Percentiles rank a stretch among this genome's conserved stretches.
These are phyloP conservation scores for Acanthochromis polyacanthus DNA, from an alignment of 2,113 vertebrate species.

Conservation along the genomic window DNA sequence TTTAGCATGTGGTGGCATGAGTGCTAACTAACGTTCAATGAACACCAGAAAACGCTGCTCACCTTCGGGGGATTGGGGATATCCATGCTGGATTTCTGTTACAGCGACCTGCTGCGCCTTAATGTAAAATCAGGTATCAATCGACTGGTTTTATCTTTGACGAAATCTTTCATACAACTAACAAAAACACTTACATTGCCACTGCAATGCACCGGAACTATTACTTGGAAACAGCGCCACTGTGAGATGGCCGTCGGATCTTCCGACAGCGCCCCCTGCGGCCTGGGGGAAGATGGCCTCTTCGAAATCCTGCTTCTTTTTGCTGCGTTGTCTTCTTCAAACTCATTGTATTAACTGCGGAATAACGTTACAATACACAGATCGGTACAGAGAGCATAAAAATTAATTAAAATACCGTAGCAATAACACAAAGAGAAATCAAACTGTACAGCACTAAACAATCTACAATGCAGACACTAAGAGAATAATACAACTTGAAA, in stretches of 20 bases:
- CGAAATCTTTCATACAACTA: neutral
- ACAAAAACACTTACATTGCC: neutral
- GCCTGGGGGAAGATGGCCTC: neutral
- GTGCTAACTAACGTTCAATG: slow-evolving; percentile 31
- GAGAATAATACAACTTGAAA: too few species aligned
- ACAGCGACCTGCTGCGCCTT: neutral
- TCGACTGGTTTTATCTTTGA: neutral
- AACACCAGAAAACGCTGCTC: slow-evolving; percentile 18
- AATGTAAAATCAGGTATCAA: neutral
- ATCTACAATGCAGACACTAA: too few species aligned
- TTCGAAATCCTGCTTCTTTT: too few species aligned
- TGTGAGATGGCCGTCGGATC: fast-evolving
- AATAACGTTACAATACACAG: too few species aligned
- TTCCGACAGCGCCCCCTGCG: slow-evolving; percentile 7
- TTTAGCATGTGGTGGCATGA: slow-evolving; percentile 19
- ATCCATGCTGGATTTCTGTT: slow-evolving; percentile 71
- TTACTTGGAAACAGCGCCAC: slow-evolving; percentile 1
- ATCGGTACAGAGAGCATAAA: too few species aligned
- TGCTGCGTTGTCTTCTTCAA: too few species aligned
- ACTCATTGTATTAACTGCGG: too few species aligned
- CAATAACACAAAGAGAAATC: too few species aligned
- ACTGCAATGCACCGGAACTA: slow-evolving; percentile 48
- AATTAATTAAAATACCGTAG: too few species aligned
- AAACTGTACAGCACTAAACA: too few species aligned
- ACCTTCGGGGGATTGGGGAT: slow-evolving; percentile 83